phyloP scores from a whole-genome alignment of 2,888 invertebrate genomes.

The Perithous albicinctus region DNA sequence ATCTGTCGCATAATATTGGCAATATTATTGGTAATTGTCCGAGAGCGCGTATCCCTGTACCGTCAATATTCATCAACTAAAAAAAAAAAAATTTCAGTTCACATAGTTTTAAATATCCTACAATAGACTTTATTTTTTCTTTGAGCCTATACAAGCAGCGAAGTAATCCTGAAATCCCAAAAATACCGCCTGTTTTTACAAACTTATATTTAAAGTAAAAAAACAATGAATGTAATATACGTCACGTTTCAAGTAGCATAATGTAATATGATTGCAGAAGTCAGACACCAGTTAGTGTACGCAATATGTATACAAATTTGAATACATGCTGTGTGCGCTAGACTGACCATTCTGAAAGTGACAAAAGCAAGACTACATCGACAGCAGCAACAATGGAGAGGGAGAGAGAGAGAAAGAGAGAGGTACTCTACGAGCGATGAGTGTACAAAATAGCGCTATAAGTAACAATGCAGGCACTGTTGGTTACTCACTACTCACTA shows the following conservation, averaged over 20 bases:
- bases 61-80: neutral
- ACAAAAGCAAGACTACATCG: slow-evolving; percentile 76
- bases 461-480: slow-evolving; percentile 74
- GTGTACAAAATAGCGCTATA: slow-evolving; percentile 76
- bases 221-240: slow-evolving; percentile 42
- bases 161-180: neutral
- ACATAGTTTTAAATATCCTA: neutral
- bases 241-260: slow-evolving; percentile 66
- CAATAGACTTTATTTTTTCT: slow-evolving; percentile 1
- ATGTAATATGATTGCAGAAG: slow-evolving; percentile 80
- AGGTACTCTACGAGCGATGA: slow-evolving; percentile 75
- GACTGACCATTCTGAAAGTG: slow-evolving; percentile 76
- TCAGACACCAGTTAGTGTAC: slow-evolving; percentile 80
- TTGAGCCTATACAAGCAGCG: neutral
- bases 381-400: slow-evolving; percentile 73
- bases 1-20: slow-evolving; percentile 30
- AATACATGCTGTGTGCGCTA: slow-evolving; percentile 77
- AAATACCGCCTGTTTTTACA: neutral
- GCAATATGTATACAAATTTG: slow-evolving; percentile 76
- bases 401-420: too few species aligned
- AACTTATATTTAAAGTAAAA: slow-evolving; percentile 25
- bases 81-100: neutral
- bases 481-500: slow-evolving; percentile 68
- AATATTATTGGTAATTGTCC: neutral
- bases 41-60: slow-evolving; percentile 3